A percentile compares a stretch with the other conserved stretches of the same genome.
These are phyloP conservation scores for Eumerus sabulonum DNA, from an alignment of 2,888 invertebrate genomes.

Conservation along the genomic window DNA sequence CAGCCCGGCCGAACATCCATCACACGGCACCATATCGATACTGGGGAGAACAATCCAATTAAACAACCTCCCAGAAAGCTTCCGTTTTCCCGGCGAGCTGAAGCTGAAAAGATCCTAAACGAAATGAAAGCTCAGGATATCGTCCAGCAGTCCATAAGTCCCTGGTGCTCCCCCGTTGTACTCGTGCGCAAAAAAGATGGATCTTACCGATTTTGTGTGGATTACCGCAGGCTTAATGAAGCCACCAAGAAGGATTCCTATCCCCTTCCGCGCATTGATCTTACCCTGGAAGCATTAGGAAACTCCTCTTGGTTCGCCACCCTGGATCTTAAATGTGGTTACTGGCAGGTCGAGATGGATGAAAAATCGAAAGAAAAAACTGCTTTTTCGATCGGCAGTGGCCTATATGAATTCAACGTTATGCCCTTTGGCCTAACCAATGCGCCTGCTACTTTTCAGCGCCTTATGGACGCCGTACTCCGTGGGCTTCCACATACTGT, in stretches of 20 bases:
- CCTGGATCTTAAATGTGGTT: constrained; percentile 25
- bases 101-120: neutral
- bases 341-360: too few species aligned
- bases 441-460: constrained; percentile 16
- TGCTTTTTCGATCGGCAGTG: constrained; percentile 14
- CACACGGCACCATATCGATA: neutral
- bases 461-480: constrained; percentile 23
- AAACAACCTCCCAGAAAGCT: constrained; percentile 2
- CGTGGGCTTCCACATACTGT: constrained; percentile 12
- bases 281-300: constrained; percentile 25
- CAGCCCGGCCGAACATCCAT: neutral
- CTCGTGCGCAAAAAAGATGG: constrained; percentile 9
- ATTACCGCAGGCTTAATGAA: constrained; percentile 32
- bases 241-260: constrained; percentile 39
- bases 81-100: neutral
- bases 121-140: constrained; percentile 3
- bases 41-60: neutral
- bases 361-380: too few species aligned
- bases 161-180: constrained; percentile 16
- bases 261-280: constrained; percentile 34
- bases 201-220: constrained; percentile 5
- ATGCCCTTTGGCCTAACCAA: too few species aligned
- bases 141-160: constrained; percentile 11
- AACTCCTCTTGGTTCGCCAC: constrained; percentile 44
- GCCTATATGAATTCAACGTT: constrained; percentile 8